Conservation (phyloP, 2,113 vertebrate genomes). For the Oreocharis arfaki region DNA sequence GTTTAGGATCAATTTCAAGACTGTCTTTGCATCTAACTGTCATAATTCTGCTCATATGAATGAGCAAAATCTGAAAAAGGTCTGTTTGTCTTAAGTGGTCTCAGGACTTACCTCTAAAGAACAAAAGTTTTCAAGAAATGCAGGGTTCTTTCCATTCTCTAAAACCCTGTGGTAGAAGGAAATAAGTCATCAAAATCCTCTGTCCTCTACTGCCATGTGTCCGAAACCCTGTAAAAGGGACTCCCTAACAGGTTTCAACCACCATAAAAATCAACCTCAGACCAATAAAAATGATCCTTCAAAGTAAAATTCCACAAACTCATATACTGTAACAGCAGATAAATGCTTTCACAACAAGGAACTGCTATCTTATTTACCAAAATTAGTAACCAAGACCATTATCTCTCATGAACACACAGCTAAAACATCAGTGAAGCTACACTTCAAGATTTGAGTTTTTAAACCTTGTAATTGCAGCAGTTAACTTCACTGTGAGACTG, state of each 20-base stretch:
- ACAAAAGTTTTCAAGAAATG: slow-evolving; percentile 46
- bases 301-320: neutral
- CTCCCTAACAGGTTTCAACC: neutral
- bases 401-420: neutral
- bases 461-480: neutral
- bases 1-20: neutral
- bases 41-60: neutral
- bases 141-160: slow-evolving; percentile 44
- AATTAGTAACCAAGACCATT: neutral
- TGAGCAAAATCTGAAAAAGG: neutral
- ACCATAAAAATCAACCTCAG: neutral
- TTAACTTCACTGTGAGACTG: neutral
- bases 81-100: neutral
- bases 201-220: neutral
- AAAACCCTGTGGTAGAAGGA: slow-evolving; percentile 47
- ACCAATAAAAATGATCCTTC: neutral
- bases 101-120: slow-evolving; percentile 41
- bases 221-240: neutral
- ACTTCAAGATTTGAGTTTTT: neutral
- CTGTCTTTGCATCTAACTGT: neutral
- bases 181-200: slow-evolving; percentile 45
- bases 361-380: neutral
- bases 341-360: neutral
- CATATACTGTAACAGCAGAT: neutral
- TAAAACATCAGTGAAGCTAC: neutral